phyloP scores from a whole-genome alignment of 2,888 invertebrate genomes.

The Hermaeophaga mercurialis region DNA sequence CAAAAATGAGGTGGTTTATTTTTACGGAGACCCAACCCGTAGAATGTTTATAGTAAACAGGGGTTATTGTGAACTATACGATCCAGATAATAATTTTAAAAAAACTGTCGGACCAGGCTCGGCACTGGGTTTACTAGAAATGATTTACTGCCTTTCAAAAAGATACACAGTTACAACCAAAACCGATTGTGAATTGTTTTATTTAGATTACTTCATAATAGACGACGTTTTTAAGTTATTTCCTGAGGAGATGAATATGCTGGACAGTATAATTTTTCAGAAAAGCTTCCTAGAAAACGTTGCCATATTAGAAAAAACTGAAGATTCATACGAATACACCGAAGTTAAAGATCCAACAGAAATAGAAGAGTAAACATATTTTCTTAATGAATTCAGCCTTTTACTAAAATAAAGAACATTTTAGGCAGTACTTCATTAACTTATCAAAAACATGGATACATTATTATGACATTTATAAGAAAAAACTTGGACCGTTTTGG shows the following conservation, averaged over 20 bases:
- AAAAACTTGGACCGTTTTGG: slow-evolving; percentile 39
- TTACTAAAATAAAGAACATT: background rate
- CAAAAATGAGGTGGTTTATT: slow-evolving; percentile 26
- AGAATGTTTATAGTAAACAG: slow-evolving; percentile 24
- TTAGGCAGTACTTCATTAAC: slow-evolving; percentile 24
- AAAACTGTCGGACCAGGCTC: slow-evolving; percentile 24
- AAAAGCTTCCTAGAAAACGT: slow-evolving; percentile 4
- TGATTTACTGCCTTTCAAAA: slow-evolving; percentile 61
- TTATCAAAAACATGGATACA: slow-evolving; percentile 18
- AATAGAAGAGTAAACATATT: slow-evolving; percentile 3
- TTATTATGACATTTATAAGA: slow-evolving; percentile 25
- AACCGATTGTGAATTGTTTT: slow-evolving; percentile 62
- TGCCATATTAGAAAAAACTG: slow-evolving; percentile 1
- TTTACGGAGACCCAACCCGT: slow-evolving; percentile 26
- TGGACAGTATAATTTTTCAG: slow-evolving; percentile 12
- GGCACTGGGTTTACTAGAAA: slow-evolving; percentile 59
- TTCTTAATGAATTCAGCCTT: background rate
- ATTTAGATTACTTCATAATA: slow-evolving; percentile 55
- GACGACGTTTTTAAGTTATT: slow-evolving; percentile 25
- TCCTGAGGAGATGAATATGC: slow-evolving; percentile 27
- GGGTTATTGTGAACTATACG: slow-evolving; percentile 28
- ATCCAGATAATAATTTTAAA: slow-evolving; percentile 17
- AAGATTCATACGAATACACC: background rate
- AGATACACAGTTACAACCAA: slow-evolving; percentile 60
- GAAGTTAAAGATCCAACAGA: background rate